These are phyloP conservation scores for Crossocerus cetratus DNA, from an alignment of 2,888 invertebrate species.

Conservation along the genomic window DNA sequence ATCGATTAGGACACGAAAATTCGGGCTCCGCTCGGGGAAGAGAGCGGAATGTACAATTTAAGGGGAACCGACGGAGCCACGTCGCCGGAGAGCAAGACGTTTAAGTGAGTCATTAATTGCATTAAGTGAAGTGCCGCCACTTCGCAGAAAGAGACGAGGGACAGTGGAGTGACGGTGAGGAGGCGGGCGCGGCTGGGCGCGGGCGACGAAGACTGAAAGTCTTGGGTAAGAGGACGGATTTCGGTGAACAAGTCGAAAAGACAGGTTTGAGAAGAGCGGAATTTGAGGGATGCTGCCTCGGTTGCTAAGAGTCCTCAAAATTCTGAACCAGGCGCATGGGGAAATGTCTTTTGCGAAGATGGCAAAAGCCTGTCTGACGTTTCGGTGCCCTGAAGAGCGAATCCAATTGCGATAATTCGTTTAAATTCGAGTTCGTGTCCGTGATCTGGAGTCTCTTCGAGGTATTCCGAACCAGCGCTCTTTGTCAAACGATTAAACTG, in stretches of 20 bases:
- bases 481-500: background rate
- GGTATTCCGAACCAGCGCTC: background rate
- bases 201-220: background rate
- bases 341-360: background rate
- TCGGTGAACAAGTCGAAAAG: background rate
- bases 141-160: slow-evolving; percentile 25
- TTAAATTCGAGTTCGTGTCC: background rate
- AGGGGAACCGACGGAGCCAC: slow-evolving; percentile 36
- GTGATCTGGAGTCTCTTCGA: too few species aligned
- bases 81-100: slow-evolving; percentile 48
- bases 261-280: slow-evolving; percentile 1
- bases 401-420: background rate
- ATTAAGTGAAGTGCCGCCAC: slow-evolving; percentile 64
- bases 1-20: slow-evolving; percentile 50
- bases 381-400: background rate
- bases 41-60: slow-evolving; percentile 46
- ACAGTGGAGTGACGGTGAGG: slow-evolving; percentile 14
- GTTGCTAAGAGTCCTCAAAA: background rate
- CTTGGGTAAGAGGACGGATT: too few species aligned
- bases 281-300: background rate
- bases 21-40: slow-evolving; percentile 12
- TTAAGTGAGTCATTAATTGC: slow-evolving; percentile 67
- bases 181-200: slow-evolving; percentile 10
- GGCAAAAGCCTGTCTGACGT: background rate
- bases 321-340: background rate